phyloP scores from a whole-genome alignment of 2,888 invertebrate genomes.

The Pyrgus malvae region DNA sequence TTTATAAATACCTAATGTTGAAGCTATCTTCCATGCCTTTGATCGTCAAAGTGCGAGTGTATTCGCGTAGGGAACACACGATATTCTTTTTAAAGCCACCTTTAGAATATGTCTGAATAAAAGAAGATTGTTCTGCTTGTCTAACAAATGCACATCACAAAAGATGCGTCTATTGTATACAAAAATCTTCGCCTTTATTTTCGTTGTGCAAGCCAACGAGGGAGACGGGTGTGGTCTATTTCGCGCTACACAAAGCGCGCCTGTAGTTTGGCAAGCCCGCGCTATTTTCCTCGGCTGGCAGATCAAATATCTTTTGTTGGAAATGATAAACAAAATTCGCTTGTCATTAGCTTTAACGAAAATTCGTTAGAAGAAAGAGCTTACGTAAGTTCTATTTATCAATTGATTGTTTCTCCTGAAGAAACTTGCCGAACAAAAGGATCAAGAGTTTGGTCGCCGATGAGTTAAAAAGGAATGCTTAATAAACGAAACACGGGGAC shows the following conservation, averaged over 20 bases:
- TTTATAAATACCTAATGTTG: no score
- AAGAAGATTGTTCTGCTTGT: conserved; percentile 10
- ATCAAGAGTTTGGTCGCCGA: conserved; percentile 41
- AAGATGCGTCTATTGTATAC: conserved; percentile 25
- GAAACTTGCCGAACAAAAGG: conserved; percentile 45
- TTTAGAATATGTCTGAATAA: no score
- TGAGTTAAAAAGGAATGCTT: conserved; percentile 42
- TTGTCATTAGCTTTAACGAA: conserved; percentile 45
- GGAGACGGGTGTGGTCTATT: conserved; percentile 43
- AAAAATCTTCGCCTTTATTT: conserved; percentile 19
- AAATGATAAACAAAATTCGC: conserved; percentile 41
- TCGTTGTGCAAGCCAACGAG: conserved; percentile 6
- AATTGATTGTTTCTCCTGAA: conserved; percentile 11
- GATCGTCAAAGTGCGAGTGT: no score
- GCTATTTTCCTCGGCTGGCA: conserved; percentile 29
- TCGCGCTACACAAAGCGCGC: conserved; percentile 53
- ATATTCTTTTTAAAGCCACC: no score
- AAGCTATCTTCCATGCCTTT: no score
- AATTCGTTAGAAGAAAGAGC: conserved; percentile 39
- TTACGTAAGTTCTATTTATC: background rate
- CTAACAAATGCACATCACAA: conserved; percentile 17
- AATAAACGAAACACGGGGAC: conserved; percentile 47
- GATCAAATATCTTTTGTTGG: conserved; percentile 53
- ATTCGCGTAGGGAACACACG: no score
- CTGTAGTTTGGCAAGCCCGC: conserved; percentile 58